These are phyloP conservation scores for Eubucco bourcierii DNA, from an alignment of 2,113 vertebrate genomes.

Conservation along the genomic window DNA sequence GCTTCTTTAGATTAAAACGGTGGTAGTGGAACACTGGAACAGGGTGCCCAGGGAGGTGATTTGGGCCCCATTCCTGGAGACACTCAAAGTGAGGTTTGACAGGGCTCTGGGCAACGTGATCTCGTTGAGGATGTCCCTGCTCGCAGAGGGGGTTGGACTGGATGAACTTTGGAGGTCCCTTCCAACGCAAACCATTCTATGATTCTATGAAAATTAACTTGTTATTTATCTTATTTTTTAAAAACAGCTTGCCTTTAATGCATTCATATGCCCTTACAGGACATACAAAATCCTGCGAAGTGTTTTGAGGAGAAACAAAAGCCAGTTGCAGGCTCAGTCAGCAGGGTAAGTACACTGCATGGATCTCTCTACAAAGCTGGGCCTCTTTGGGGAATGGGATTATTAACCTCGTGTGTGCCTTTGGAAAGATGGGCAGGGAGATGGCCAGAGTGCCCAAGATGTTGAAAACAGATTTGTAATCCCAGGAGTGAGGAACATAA, in stretches of 20 bases:
- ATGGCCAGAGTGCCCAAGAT: not conserved
- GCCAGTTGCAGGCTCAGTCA: not conserved
- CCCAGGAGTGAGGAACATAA: not conserved
- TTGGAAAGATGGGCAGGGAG: not conserved
- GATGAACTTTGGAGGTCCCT: too few relatives aligned
- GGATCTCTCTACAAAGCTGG: not conserved
- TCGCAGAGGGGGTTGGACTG: too few relatives aligned
- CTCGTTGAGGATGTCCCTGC: too few relatives aligned
- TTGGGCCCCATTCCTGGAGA: too few relatives aligned
- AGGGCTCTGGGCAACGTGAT: too few relatives aligned
- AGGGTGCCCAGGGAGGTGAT: too few relatives aligned
- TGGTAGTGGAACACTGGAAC: too few relatives aligned
- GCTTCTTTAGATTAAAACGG: not conserved
- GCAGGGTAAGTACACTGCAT: not conserved
- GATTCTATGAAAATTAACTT: not conserved
- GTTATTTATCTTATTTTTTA: not conserved
- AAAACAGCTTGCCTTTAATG: not conserved
- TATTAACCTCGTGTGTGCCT: accelerated
- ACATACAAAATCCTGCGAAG: not conserved
- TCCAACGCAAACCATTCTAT: too few relatives aligned
- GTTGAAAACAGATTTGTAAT: not conserved
- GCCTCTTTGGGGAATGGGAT: not conserved
- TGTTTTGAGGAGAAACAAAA: not conserved
- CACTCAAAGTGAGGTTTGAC: too few relatives aligned
- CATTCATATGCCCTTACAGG: not conserved